These are phyloP conservation scores for Mesorhabditis sp. DNA, from an alignment of 2,888 invertebrate genomes.

Conservation along the genomic window DNA sequence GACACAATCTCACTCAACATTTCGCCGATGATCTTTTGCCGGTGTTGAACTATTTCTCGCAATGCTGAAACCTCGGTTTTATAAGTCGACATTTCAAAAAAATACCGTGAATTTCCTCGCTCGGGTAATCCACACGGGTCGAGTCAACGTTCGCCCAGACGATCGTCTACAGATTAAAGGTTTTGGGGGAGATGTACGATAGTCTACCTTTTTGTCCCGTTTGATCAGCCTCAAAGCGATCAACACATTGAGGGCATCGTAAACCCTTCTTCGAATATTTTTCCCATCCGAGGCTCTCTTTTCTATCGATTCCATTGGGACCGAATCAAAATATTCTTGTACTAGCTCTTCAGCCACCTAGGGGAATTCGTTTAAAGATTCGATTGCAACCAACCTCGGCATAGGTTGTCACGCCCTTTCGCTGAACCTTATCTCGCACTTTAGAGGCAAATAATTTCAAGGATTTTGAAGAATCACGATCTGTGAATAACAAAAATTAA, in stretches of 20 bases:
- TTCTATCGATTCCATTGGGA: not conserved
- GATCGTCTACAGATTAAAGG: too few relatives aligned
- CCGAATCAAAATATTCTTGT: constrained; percentile 4
- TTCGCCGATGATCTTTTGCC: too few relatives aligned
- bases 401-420: not conserved
- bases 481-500: not conserved
- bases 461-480: not conserved
- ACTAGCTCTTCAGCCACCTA: not conserved
- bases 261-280: constrained; percentile 1
- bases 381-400: not conserved
- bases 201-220: not conserved
- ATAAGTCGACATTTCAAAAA: too few relatives aligned
- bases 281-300: not conserved
- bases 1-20: too few relatives aligned
- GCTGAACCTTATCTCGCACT: not conserved
- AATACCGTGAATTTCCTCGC: too few relatives aligned
- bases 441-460: not conserved
- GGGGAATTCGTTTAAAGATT: too few relatives aligned
- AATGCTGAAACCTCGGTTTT: too few relatives aligned
- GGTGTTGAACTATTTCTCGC: too few relatives aligned
- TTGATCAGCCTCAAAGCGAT: not conserved
- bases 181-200: not conserved
- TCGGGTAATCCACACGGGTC: too few relatives aligned
- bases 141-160: too few relatives aligned
- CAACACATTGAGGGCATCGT: constrained; percentile 4